Evolutionary conservation across 2,113 vertebrate genomes (phyloP).

Genomic region (Gila orcuttii): DNA sequence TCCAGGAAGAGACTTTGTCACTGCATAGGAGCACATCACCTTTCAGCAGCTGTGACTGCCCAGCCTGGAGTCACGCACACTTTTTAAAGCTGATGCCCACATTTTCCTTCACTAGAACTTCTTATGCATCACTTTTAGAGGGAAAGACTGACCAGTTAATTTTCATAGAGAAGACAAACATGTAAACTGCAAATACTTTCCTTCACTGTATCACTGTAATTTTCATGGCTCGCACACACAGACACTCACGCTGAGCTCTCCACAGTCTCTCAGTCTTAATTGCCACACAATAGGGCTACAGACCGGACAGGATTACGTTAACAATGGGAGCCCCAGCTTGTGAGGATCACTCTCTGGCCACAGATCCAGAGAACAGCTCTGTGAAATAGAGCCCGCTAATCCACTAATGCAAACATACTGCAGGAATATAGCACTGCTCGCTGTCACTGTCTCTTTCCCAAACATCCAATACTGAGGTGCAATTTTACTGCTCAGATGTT

Average conservation of each 20-base stretch:
- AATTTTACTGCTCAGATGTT: background rate
- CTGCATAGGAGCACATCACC: conserved; percentile 45
- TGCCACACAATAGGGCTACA: conserved; percentile 59
- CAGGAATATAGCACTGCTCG: background rate
- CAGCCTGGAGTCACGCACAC: conserved; percentile 34
- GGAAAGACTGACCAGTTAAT: conserved; percentile 20
- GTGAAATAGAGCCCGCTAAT: conserved; percentile 56
- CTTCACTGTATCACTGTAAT: background rate
- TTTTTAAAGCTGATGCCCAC: background rate
- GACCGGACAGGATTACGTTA: conserved; percentile 54
- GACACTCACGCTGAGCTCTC: conserved; percentile 49
- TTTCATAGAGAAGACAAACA: background rate
- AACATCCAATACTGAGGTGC: background rate
- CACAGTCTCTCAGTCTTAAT: conserved; percentile 55
- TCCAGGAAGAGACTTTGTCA: conserved; percentile 40
- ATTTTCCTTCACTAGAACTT: background rate
- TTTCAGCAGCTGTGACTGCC: conserved; percentile 52
- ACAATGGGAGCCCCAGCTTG: conserved; percentile 56
- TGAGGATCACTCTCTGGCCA: conserved; percentile 43
- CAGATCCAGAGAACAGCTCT: conserved; percentile 43
- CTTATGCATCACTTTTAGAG: conserved; percentile 15
- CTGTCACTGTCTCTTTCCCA: background rate
- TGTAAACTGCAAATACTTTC: conserved; percentile 3
- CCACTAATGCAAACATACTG: conserved; percentile 56
- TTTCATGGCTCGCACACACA: conserved; percentile 48